Base-by-base conservation (phyloP, 2,888 invertebrate genomes). In the Tyria jacobaeae region DNA sequence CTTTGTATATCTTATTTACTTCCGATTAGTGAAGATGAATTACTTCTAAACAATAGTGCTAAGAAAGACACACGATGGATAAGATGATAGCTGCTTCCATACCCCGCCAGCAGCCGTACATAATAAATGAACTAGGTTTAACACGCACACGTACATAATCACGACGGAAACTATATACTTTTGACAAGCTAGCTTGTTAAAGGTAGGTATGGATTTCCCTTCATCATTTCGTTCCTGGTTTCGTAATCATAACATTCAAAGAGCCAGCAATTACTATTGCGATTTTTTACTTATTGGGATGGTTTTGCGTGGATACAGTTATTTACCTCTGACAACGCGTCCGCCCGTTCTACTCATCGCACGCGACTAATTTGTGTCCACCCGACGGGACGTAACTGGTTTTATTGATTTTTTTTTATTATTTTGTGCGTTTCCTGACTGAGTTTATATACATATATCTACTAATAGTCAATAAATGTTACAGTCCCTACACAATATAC, bases 181-280 rank as follows among this genome's bases (percentile, higher is more conserved):
- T 57, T 58, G 63, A 68, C 65, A 39, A 71, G 53, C 51, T 17
- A 34, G 44, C 55, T 66, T n/a, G 64, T 64, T 65, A 57, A n/a
- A n/a, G n/a, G 12, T 56, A 49, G 68, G 64, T 65, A 58, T 64
- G 60, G 66, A 47, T 78, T 79, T 76, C 78, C 72, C 57, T 63
- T 70, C 75, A 75, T 80, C 75, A 81, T 79, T 81, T 73, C 66
- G 74, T 75, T 59, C 71, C 63, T 66, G 51, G 49, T 68, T n/a
- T n/a, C n/a, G n/a, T n/a, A n/a, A 68, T 68, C 73, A 72, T 73
- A 70, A 76, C 77, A 78, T 82, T 82, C 78, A 81, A 81, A 80
- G 77, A 73, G 75, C 70, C 69, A 71, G 76, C 77, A 84, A 85
- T 85, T 85, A 84, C 76, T 52, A 60, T 49, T 58, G 57, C 58